Evolutionary conservation across 1,140 invertebrate species (phyloP).

Genomic region (Drosophila navojoa): DNA sequence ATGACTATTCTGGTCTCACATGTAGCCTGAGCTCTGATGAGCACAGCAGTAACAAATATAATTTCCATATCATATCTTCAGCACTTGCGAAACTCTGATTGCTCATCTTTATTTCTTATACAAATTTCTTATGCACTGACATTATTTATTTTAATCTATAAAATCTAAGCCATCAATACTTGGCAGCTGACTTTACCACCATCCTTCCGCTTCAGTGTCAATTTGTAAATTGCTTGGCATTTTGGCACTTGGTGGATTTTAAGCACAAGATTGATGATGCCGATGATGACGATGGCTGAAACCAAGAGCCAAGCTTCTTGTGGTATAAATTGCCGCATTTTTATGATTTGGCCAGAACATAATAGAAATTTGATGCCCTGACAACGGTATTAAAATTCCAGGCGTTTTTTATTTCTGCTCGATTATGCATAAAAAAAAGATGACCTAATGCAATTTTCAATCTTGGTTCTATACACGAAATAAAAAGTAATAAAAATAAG

Average conservation of each 20-base stretch:
- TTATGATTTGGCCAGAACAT: slow-evolving; percentile 16
- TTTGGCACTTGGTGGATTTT: slow-evolving; percentile 18
- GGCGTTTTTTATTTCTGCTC: slow-evolving; percentile 7
- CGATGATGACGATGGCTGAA: slow-evolving; percentile 18
- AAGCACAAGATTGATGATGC: slow-evolving; percentile 34
- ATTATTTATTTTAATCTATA: not conserved
- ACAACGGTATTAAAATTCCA: not conserved
- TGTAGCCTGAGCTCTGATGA: no score
- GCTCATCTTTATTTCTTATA: no score
- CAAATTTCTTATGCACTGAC: no score
- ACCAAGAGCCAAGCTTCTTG: not conserved
- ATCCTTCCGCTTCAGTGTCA: not conserved
- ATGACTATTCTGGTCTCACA: no score
- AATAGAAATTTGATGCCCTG: not conserved
- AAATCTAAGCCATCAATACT: not conserved
- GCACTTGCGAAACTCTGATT: no score
- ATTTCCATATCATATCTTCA: no score
- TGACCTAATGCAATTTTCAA: slow-evolving; percentile 20
- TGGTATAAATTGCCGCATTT: slow-evolving; percentile 22
- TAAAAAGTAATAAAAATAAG: no score
- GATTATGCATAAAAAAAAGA: slow-evolving; percentile 5
- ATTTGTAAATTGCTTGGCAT: slow-evolving; percentile 25
- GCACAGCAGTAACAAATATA: no score
- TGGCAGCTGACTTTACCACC: not conserved
- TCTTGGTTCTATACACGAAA: no score